Evolutionary conservation across 2,113 vertebrate species (phyloP).

Genomic region (Cynopterus brachyotis): DNA sequence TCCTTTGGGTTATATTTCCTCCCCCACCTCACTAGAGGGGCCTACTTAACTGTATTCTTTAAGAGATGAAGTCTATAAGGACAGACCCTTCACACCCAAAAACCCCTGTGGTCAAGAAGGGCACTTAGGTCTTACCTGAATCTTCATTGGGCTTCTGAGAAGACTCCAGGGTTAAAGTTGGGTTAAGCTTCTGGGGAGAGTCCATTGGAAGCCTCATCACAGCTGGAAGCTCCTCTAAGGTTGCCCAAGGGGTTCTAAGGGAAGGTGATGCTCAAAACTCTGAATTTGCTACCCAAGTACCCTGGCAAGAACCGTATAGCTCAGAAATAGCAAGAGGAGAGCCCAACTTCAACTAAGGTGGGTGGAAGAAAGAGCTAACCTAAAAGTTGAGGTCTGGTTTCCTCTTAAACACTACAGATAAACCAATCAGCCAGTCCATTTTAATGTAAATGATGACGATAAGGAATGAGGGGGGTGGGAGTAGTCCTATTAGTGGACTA

Average conservation of each 20-base stretch:
- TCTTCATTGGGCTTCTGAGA: not conserved
- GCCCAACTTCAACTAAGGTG: rapidly evolving
- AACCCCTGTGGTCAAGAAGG: not conserved
- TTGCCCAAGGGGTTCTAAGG: not conserved
- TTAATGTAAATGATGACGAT: conserved; percentile 48
- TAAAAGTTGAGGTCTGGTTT: rapidly evolving
- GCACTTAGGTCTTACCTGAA: not conserved
- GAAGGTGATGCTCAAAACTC: not conserved
- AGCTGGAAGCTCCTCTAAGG: not conserved
- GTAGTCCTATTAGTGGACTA: not conserved
- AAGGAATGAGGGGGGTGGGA: not conserved
- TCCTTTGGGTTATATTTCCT: not conserved
- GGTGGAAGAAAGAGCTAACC: rapidly evolving
- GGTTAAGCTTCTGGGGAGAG: not conserved
- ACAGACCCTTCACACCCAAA: not conserved
- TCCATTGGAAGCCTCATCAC: not conserved
- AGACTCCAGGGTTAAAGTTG: not conserved
- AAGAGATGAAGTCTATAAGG: not conserved
- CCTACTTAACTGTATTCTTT: not conserved
- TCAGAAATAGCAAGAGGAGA: not conserved
- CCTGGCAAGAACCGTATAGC: no score
- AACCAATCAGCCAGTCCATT: not conserved
- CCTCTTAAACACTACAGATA: not conserved
- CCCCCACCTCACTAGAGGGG: not conserved
- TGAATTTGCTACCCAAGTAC: not conserved